Evolutionary conservation across 2,888 invertebrate species (phyloP), one percentile per base, ranked within the genome.

Genomic region (Ochlodes sylvanus): DNA sequence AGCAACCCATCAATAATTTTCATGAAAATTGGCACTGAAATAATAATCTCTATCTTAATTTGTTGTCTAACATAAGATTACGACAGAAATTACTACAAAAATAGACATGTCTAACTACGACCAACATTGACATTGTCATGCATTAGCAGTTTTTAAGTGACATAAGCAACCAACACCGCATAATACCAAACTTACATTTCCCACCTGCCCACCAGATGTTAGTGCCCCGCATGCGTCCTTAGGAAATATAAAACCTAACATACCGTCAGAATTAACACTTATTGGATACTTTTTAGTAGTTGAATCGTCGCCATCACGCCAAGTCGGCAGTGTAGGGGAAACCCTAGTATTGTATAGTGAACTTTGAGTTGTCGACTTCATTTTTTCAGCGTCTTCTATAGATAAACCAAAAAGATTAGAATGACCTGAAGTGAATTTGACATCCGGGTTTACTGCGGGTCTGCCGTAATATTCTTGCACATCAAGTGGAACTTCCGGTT

Each of bases 361-460:
- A 68, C 89, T 91, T 76, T 91, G 94, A 9, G 94, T 94, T 0
- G 94, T 94, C 14, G 93, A 85, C 71, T 84, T 85, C 83, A 90
- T 91, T 66, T 92, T 92, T 72, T 92, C 94, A 68, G 95, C 94
- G 70, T 95, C 95, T 77, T 95, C 95, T 57, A 95, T 94, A 63
- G 95, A 94, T 70, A 95, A 90, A 66, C 95, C 95, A 73, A 95
- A 95, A 70, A 94, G 88, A 71, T 95, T 95, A 68, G 95, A 95
- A 82, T 95, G 95, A 50, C 95, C 95, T 52, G 95, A 95, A 6
- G 95, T 95, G 74, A 95, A 95, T 71, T 85, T 88, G 27, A 84
- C 74, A 44, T 85, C 80, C 7, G 74, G 70, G 34, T 77, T 79
- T 27, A 70, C 63, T 6, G 79, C 76, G 7, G 74, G 81, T 4